Evolutionary conservation across 2,113 vertebrate genomes (phyloP).

Genomic region (Entelurus aequoreus): DNA sequence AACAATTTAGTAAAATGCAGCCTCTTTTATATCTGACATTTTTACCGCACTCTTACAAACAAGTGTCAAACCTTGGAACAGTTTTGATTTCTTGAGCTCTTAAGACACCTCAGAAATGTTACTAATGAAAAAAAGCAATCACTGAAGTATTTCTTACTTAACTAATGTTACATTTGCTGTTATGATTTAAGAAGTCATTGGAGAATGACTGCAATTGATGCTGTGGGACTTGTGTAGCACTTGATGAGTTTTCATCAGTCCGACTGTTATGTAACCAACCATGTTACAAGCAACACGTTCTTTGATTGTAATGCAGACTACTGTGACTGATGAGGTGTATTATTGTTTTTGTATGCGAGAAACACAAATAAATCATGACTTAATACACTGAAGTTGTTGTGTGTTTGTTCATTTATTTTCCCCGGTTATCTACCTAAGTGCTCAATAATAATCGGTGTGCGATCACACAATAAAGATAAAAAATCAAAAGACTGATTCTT

Average conservation of each 20-base stretch:
- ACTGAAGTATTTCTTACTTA: neutral
- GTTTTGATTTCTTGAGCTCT: too few relatives aligned
- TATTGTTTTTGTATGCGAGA: neutral
- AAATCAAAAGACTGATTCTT: too few relatives aligned
- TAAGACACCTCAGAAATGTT: too few relatives aligned
- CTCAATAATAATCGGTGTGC: too few relatives aligned
- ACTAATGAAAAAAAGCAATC: too few relatives aligned
- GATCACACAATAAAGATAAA: too few relatives aligned
- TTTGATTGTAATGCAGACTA: slow-evolving; percentile 23
- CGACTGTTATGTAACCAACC: neutral
- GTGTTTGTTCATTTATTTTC: neutral
- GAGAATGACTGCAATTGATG: neutral
- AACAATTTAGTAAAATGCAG: too few relatives aligned
- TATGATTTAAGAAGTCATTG: neutral
- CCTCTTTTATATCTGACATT: too few relatives aligned
- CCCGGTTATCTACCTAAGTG: neutral
- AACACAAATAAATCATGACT: slow-evolving; percentile 23
- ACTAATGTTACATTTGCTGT: neutral
- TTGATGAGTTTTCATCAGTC: neutral
- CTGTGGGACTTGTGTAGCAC: neutral
- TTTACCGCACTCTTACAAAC: too few relatives aligned
- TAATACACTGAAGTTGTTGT: neutral
- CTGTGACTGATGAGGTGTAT: neutral
- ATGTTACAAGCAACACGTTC: neutral
- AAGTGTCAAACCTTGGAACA: too few relatives aligned